Evolutionary conservation across 2,113 vertebrate genomes (phyloP), one percentile per base, ranked within the genome.

Genomic region (Maccullochella peelii): DNA sequence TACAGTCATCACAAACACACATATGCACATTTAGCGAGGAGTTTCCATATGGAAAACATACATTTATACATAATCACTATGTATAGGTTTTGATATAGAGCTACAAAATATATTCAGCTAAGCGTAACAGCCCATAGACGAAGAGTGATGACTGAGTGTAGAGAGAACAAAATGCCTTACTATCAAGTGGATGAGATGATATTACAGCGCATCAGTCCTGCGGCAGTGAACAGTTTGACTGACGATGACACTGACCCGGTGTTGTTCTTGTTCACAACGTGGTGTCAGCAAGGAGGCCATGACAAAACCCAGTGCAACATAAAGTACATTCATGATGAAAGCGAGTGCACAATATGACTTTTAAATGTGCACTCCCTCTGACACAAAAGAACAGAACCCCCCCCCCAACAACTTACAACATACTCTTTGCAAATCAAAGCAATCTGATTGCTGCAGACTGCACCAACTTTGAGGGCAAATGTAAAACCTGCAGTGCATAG

Each of bases 241-340:
- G 68, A 36, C 73, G 40, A 4, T n/a, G 70, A 78, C 79, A 36
- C 73, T 1, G 73, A 83, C 61, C 70, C 38, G 21, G 21, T 50
- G 63, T 52, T 14, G 25, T 42, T 72, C 18, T 40, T 69, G 73
- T 54, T 86, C 58, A 62, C 36, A 9, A 52, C 12, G 30, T 65
- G 40, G 50, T n/a, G 38, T 82, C 38, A 65, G 77, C 63, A 16
- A 71, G 18, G 85, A 83, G 66, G 23, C 75, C 9, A 59, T 66
- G 78, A 73, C 38, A n/a, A 44, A 85, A 87, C 72, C 77, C 87
- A 83, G 87, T 86, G 86, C 84, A 82, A 86, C 81, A 57, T 21
- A 85, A 88, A 83, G 54, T 92, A 93, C 93, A 93, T 93, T 93
- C 92, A 91, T 81, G 38, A 74, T 79, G 63, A 81, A 88, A 88